A percentile compares a stretch with the other conserved stretches of the same genome.
Evolutionary conservation across 2,113 vertebrate genomes (phyloP).

Genomic region (Rhinichthys klamathensis): DNA sequence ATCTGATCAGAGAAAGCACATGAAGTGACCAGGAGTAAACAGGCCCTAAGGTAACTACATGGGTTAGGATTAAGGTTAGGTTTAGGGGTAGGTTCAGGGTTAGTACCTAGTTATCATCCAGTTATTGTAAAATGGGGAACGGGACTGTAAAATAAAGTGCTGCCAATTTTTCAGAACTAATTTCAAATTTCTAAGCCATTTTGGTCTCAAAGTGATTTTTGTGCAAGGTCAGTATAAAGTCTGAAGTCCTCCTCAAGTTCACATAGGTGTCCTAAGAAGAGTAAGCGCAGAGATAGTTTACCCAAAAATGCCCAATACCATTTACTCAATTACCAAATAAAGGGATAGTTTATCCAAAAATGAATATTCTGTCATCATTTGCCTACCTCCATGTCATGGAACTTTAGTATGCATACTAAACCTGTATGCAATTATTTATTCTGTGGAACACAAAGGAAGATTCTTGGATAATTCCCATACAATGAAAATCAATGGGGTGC

Average conservation of each 20-base stretch:
- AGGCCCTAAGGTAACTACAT: no score
- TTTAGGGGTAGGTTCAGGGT: no score
- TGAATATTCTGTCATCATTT: background rate
- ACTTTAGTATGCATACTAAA: no score
- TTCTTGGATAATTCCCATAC: background rate
- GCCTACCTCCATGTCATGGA: background rate
- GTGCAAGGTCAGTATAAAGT: background rate
- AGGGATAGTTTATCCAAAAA: background rate
- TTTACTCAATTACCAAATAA: background rate
- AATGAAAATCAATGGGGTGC: background rate
- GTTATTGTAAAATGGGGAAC: no score
- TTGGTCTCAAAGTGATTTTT: background rate
- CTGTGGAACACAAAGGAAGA: background rate
- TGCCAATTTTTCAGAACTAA: background rate
- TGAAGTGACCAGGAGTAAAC: no score
- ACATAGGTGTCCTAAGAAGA: background rate
- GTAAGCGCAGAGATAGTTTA: background rate
- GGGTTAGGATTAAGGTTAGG: no score
- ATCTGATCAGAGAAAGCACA: no score
- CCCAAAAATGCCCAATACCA: background rate
- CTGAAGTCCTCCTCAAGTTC: background rate
- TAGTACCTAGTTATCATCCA: no score
- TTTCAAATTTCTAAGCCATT: background rate
- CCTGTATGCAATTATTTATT: background rate
- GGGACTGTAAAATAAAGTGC: no score